Conservation (phyloP, 1,140 invertebrate genomes). For the Bombus sibiricus region DNA sequence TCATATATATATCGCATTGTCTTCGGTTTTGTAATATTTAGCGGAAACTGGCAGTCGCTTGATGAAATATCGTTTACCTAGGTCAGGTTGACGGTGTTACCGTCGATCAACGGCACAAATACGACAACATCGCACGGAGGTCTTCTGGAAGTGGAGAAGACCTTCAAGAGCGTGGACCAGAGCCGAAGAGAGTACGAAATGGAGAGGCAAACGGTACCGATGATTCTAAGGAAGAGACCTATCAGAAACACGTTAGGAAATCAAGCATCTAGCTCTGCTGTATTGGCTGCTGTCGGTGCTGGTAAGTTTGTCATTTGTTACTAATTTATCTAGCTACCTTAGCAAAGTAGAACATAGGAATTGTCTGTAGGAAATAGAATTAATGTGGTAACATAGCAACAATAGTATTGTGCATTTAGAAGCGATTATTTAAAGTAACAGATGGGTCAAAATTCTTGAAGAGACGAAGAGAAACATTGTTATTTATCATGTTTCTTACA, state of each 20-base stretch:
- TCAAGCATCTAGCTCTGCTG: slow-evolving; percentile 82
- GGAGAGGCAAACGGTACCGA: slow-evolving; percentile 73
- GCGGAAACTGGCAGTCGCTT: slow-evolving; percentile 32
- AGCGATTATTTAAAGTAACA: neutral
- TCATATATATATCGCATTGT: neutral
- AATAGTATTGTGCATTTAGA: neutral
- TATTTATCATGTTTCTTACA: too few species aligned
- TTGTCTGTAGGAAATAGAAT: neutral
- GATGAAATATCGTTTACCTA: slow-evolving; percentile 79
- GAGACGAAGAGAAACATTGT: neutral
- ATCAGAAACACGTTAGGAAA: slow-evolving; percentile 67
- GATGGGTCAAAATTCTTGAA: neutral
- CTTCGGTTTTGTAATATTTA: neutral
- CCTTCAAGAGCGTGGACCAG: slow-evolving; percentile 87
- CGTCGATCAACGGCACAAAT: slow-evolving; percentile 86
- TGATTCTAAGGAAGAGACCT: slow-evolving; percentile 69
- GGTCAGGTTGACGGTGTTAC: slow-evolving; percentile 88
- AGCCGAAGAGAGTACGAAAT: slow-evolving; percentile 82
- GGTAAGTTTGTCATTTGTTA: slow-evolving; percentile 14
- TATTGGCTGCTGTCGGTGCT: slow-evolving; percentile 88
- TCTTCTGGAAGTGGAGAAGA: slow-evolving; percentile 88
- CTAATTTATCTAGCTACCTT: neutral
- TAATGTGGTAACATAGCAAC: neutral
- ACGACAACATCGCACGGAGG: slow-evolving; percentile 89
- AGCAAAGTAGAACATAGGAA: too few species aligned